A percentile compares a stretch with the other conserved stretches of the same genome.
Evolutionary conservation across 1,140 invertebrate genomes (phyloP).

Genomic region (Tetranychus cinnabarinus): DNA sequence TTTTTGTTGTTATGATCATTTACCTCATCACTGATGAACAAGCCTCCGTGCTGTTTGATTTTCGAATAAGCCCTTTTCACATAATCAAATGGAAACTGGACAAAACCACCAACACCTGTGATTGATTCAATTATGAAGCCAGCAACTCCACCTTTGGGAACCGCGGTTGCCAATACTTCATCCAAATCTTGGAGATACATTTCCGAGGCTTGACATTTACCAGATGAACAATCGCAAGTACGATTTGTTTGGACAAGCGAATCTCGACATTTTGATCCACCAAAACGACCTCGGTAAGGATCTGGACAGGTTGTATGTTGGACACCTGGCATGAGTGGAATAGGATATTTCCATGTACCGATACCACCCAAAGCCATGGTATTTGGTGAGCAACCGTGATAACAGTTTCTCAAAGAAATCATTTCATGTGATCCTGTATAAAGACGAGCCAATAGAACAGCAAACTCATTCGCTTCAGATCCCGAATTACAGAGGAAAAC

Average conservation of each 20-base stretch:
- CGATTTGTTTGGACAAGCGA: constrained; percentile 46
- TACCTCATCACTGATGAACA: constrained; percentile 79
- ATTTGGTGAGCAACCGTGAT: constrained; percentile 66
- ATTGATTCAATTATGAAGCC: constrained; percentile 60
- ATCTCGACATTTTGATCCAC: constrained; percentile 60
- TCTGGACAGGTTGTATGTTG: constrained; percentile 73
- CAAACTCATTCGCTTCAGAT: constrained; percentile 88
- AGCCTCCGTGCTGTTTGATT: constrained; percentile 49
- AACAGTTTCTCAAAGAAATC: constrained; percentile 56
- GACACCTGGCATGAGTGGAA: constrained; percentile 43
- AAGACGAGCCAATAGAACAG: constrained; percentile 55
- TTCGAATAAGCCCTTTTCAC: constrained; percentile 55
- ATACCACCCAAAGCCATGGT: constrained; percentile 58
- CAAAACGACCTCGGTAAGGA: constrained; percentile 65
- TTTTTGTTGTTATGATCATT: neutral
- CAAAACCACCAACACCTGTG: constrained; percentile 59
- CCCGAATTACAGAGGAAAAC: constrained; percentile 74
- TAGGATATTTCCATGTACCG: constrained; percentile 46
- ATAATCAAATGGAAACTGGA: constrained; percentile 75
- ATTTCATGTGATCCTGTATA: constrained; percentile 63
- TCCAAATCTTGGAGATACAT: constrained; percentile 59
- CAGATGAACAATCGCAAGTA: constrained; percentile 35
- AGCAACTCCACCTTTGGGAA: constrained; percentile 48
- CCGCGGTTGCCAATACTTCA: constrained; percentile 44
- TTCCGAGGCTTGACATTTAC: constrained; percentile 40